Percentiles rank a stretch among this genome's conserved stretches.
These are phyloP conservation scores for Tenebrio molitor DNA, from an alignment of 1,140 invertebrate species.

Conservation along the genomic window DNA sequence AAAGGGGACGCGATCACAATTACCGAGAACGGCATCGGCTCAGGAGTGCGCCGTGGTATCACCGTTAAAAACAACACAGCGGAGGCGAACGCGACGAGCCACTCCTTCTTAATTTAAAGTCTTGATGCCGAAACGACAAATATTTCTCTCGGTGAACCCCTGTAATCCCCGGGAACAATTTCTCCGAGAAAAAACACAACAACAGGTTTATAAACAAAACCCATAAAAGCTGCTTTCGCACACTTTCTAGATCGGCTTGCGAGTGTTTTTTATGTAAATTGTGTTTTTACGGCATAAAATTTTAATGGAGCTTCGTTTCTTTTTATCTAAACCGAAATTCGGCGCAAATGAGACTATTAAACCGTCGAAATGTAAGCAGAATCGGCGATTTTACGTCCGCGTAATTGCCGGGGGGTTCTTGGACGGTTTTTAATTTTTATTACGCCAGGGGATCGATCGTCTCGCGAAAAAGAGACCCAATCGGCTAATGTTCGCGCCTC, in stretches of 20 bases:
- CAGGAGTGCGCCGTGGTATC: too few species aligned
- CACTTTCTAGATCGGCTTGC: conserved; percentile 22
- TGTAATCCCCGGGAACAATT: conserved; percentile 18
- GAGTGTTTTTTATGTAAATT: conserved; percentile 38
- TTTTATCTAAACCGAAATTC: conserved; percentile 42
- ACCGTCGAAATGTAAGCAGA: conserved; percentile 14
- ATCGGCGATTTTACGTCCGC: background rate
- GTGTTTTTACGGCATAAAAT: conserved; percentile 37
- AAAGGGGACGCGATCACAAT: too few species aligned
- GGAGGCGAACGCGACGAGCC: background rate
- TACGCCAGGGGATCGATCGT: too few species aligned
- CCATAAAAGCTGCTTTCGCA: conserved; percentile 32
- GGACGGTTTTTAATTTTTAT: background rate
- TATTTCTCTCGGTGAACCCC: background rate
- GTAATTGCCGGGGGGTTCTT: background rate
- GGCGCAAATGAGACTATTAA: conserved; percentile 8
- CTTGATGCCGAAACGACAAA: background rate
- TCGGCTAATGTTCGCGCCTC: conserved; percentile 18
- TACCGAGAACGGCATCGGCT: too few species aligned
- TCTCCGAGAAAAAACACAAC: conserved; percentile 25
- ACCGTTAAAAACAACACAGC: too few species aligned
- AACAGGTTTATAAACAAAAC: conserved; percentile 35
- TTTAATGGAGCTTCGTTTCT: conserved; percentile 27
- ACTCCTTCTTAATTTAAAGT: conserved; percentile 14
- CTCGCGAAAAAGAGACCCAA: too few species aligned